Percentiles rank a stretch among this genome's conserved stretches.
These are phyloP conservation scores for Scaptomyza graminum DNA, from an alignment of 1,140 invertebrate genomes.

Conservation along the genomic window DNA sequence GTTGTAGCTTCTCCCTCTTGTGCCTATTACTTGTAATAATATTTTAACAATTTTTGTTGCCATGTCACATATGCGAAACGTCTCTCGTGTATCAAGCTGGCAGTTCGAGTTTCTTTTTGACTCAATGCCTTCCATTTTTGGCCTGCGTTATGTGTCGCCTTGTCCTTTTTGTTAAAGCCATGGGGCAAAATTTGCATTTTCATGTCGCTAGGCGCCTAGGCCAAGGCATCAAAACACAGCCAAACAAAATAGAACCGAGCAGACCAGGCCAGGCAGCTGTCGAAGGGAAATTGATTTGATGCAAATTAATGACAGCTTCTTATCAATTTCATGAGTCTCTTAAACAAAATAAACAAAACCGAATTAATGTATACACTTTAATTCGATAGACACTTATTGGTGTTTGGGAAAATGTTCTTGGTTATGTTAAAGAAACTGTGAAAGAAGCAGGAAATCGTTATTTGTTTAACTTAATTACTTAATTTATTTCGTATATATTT, in stretches of 20 bases:
- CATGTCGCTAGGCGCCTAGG: conserved; percentile 59
- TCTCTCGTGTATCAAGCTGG: conserved; percentile 38
- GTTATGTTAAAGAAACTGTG: too few species aligned
- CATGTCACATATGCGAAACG: conserved; percentile 73
- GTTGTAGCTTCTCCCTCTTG: conserved; percentile 40
- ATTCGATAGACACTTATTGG: background rate
- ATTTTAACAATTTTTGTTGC: conserved; percentile 79
- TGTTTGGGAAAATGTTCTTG: background rate
- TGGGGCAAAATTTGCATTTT: conserved; percentile 74
- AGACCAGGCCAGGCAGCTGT: conserved; percentile 50
- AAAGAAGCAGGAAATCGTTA: too few species aligned
- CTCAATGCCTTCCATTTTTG: background rate
- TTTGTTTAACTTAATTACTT: too few species aligned
- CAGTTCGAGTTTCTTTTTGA: conserved; percentile 2
- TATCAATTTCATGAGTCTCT: conserved; percentile 70
- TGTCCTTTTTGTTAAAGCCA: conserved; percentile 46
- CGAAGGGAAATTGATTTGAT: conserved; percentile 80
- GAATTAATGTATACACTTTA: conserved; percentile 53
- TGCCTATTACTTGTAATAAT: conserved; percentile 82
- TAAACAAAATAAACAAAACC: conserved; percentile 12
- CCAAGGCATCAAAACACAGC: conserved; percentile 13
- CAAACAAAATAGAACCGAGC: conserved; percentile 7
- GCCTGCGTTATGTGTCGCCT: too few species aligned
- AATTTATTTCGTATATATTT: too few species aligned
- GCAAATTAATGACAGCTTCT: conserved; percentile 82